phyloP scores from a whole-genome alignment of 2,797 vertebrate genomes.

The Macropodus opercularis region DNA sequence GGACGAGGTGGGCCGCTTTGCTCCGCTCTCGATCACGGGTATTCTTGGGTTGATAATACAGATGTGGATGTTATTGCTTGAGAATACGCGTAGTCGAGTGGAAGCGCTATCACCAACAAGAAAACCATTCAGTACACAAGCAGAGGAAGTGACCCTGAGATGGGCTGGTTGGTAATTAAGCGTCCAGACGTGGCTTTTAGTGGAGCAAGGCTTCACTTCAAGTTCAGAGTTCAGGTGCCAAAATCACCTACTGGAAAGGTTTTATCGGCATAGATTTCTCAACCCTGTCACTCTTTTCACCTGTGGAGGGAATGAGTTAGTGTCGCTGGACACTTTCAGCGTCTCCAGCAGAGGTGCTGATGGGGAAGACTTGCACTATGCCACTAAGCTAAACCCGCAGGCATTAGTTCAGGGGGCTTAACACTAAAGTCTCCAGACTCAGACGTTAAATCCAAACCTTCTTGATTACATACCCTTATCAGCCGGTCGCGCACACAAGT shows the following conservation, averaged over 20 bases:
- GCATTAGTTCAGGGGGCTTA: conserved; percentile 76
- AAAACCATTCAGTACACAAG: conserved; percentile 9
- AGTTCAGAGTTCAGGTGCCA: conserved; percentile 49
- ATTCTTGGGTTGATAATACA: conserved; percentile 85
- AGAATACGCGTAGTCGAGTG: conserved; percentile 84
- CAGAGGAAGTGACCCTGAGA: conserved; percentile 31
- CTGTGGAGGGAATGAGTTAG: conserved; percentile 70
- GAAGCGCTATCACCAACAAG: conserved; percentile 66
- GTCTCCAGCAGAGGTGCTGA: conserved; percentile 42
- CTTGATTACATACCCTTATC: conserved; percentile 66
- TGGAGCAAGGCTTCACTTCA: conserved; percentile 24
- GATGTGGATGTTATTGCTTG: conserved; percentile 83
- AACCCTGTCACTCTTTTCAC: conserved; percentile 60
- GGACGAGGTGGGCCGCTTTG: conserved; percentile 62
- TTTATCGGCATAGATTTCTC: conserved; percentile 62
- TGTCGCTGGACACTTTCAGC: conserved; percentile 47
- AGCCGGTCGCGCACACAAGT: conserved; percentile 53
- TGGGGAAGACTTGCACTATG: conserved; percentile 42
- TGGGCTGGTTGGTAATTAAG: conserved; percentile 40
- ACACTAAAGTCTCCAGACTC: conserved; percentile 61
- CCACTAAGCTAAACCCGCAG: conserved; percentile 55
- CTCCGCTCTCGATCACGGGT: conserved; percentile 80
- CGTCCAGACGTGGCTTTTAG: conserved; percentile 45
- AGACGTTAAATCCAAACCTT: conserved; percentile 67
- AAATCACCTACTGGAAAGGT: conserved; percentile 51